Evolutionary conservation across 2,888 invertebrate genomes (phyloP), one percentile per base, ranked within the genome.

Genomic region (Brachypterus glaber): DNA sequence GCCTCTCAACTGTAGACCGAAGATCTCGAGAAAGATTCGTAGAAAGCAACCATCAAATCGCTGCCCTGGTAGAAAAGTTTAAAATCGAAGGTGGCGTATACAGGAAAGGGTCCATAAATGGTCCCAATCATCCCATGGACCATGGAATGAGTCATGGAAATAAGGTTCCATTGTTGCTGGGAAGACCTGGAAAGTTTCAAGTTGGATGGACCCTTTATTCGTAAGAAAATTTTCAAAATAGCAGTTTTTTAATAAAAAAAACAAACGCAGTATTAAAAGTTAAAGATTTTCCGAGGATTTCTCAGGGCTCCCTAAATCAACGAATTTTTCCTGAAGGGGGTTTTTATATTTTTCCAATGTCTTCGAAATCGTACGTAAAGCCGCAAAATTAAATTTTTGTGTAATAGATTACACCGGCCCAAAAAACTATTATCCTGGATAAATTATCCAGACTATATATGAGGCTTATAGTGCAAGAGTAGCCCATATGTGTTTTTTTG

Each of bases 1-100:
- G 84, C 49, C 60, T 86, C 31, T 80, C 82, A 2, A 84, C 85
- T 0, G 79, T 85, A 4, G 84, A 85, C 59, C 70, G 82, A 9
- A 71, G 84, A 32, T 91, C 92, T 1, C 74, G 92, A 9, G 93
- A 95, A 58, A 74, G 92, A 15, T 95, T 96, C 58, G 71, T 90
- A 29, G 91, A 93, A 59, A 95, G 93, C 1, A 91, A 90, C 59
- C 87, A 88, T 52, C 92, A 92, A 65, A 93, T 95, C 49, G 82
- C 88, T 2, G 85, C 88, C 0, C 65, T 95, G 11, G 91, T 93
- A 0, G 91, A 92, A 52, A 85, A 91, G 55, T 93, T 92, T 63
- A 87, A 88, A 57, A 65, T 83, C 18, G 91, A 92, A 64, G 90
- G 90, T 0, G 79, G 79, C 4, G 74, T 78, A 7, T 79, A 82